Conservation (phyloP, 2,113 vertebrate species). For the Bubalus kerabau region DNA sequence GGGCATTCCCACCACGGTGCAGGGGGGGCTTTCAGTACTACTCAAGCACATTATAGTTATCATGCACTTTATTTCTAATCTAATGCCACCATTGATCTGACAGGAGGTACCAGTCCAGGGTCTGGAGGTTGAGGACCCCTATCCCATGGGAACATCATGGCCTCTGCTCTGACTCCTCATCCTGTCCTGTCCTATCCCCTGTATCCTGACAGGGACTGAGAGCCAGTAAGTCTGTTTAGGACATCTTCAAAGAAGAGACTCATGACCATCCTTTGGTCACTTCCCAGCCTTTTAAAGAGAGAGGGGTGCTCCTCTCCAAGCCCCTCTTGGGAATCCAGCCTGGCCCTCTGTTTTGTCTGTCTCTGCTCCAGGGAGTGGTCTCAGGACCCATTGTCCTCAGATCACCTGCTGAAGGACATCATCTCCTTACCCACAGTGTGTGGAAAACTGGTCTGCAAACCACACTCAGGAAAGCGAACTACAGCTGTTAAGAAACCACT, state of each 20-base stretch:
- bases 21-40: neutral
- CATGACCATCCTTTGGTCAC: accelerated
- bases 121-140: neutral
- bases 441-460: neutral
- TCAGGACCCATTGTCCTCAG: neutral
- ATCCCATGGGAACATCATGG: neutral
- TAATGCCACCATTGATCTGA: neutral
- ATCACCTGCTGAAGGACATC: neutral
- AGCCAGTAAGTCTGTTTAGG: neutral
- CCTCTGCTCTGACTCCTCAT: neutral
- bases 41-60: neutral
- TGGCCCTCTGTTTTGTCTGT: neutral
- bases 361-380: neutral
- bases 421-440: neutral
- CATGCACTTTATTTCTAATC: no score
- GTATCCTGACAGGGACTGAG: neutral
- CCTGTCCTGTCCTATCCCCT: neutral
- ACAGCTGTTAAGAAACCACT: neutral
- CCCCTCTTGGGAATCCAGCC: neutral
- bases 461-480: neutral
- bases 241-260: neutral
- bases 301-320: neutral
- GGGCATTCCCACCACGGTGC: neutral
- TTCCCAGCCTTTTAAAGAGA: neutral
- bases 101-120: neutral